Evolutionary conservation across 1,140 invertebrate genomes (phyloP).

Genomic region (Nasonia longicornis): DNA sequence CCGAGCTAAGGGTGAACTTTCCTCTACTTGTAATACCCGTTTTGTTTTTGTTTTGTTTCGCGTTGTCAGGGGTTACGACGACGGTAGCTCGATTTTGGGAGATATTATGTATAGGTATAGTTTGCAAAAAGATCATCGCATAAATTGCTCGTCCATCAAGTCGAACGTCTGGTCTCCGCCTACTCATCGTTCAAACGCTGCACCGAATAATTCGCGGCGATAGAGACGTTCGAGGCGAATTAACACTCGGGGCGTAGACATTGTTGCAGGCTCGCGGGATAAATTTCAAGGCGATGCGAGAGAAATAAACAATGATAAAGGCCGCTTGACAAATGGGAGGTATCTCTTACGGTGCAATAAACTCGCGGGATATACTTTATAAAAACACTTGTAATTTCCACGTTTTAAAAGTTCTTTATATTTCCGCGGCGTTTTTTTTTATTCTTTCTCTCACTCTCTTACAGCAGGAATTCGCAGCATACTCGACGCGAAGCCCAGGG

Average conservation of each 20-base stretch:
- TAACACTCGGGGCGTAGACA: background rate
- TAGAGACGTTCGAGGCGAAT: slow-evolving; percentile 29
- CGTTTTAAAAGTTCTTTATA: background rate
- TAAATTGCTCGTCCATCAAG: background rate
- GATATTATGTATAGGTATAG: no score
- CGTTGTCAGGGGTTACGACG: no score
- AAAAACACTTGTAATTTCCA: background rate
- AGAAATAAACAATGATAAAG: no score
- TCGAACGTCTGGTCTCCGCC: background rate
- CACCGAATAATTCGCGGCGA: background rate
- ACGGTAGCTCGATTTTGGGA: no score
- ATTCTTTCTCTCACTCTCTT: background rate
- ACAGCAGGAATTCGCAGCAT: background rate
- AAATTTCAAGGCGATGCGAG: no score
- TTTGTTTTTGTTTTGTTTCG: background rate
- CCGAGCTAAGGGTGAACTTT: background rate
- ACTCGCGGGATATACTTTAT: background rate
- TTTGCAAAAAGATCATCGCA: no score
- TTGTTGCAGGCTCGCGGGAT: background rate
- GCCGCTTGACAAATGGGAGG: no score
- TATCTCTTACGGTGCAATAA: no score
- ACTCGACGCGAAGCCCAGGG: background rate
- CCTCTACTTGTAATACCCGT: background rate
- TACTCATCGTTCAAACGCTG: background rate
- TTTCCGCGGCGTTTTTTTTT: background rate